A percentile compares a stretch with the other conserved stretches of the same genome.
Conservation (phyloP, 2,113 vertebrate genomes). For the Ochotona princeps region DNA sequence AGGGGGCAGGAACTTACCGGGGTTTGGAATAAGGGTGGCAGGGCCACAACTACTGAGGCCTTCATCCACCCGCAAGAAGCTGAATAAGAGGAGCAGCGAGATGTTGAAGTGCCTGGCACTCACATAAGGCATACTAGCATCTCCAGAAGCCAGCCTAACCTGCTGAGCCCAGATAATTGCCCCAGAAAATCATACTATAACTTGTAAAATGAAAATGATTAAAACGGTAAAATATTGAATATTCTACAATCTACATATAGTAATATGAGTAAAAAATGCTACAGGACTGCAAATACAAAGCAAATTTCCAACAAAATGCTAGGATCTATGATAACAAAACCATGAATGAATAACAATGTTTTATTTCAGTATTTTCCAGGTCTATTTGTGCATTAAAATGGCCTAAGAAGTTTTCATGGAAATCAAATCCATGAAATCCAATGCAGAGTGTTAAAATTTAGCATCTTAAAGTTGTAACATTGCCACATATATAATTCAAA, state of each 20-base stretch:
- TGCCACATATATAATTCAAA: neutral
- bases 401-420: neutral
- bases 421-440: neutral
- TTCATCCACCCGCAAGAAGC: no score
- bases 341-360: neutral
- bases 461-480: neutral
- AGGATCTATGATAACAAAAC: neutral
- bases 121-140: no score
- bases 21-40: no score
- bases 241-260: neutral
- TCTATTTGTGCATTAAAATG: neutral
- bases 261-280: neutral
- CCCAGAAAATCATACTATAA: no score
- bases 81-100: no score
- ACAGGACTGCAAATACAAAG: neutral
- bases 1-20: no score
- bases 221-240: neutral
- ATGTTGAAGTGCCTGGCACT: no score
- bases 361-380: neutral
- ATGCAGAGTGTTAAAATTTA: neutral
- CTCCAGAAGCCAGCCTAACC: no score
- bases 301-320: neutral
- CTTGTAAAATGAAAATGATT: no score
- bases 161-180: no score
- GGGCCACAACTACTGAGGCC: no score